Evolutionary conservation across 2,797 vertebrate genomes (phyloP).

Genomic region (Chelon labrosus): DNA sequence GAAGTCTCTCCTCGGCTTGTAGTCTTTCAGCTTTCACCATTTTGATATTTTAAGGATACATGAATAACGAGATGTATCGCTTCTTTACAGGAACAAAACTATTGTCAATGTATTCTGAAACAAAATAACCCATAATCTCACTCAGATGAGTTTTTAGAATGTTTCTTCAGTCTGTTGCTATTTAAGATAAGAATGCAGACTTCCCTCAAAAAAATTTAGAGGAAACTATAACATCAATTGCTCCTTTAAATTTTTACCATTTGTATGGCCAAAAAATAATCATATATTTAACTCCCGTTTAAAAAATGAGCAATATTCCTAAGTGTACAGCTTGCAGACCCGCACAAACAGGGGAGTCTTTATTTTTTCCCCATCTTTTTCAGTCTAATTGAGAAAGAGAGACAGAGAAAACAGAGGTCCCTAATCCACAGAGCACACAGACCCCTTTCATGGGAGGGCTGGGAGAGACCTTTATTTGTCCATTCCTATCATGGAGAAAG

Average conservation of each 20-base stretch:
- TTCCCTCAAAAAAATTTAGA: background rate
- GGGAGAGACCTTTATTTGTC: slow-evolving; percentile 91
- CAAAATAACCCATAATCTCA: too few species aligned
- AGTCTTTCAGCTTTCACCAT: too few species aligned
- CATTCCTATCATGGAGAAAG: slow-evolving; percentile 88
- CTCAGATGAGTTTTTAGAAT: too few species aligned
- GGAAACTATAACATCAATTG: background rate
- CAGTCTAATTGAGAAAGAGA: slow-evolving; percentile 88
- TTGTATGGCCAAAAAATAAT: background rate
- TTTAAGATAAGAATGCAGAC: background rate
- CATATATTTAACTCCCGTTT: background rate
- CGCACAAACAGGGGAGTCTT: slow-evolving; percentile 82
- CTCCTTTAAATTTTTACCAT: background rate
- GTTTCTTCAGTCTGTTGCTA: background rate
- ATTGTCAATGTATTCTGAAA: too few species aligned
- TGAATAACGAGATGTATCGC: too few species aligned
- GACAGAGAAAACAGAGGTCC: slow-evolving; percentile 76
- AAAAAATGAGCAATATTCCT: slow-evolving; percentile 52
- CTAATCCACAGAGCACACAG: slow-evolving; percentile 92
- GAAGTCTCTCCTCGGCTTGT: slow-evolving; percentile 13
- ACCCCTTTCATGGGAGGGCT: slow-evolving; percentile 90
- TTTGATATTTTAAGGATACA: too few species aligned
- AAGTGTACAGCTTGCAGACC: slow-evolving; percentile 51
- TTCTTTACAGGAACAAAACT: too few species aligned
- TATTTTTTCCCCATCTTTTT: slow-evolving; percentile 77